Evolutionary conservation across 2,113 vertebrate species (phyloP).

Genomic region (Empidonax alnorum): DNA sequence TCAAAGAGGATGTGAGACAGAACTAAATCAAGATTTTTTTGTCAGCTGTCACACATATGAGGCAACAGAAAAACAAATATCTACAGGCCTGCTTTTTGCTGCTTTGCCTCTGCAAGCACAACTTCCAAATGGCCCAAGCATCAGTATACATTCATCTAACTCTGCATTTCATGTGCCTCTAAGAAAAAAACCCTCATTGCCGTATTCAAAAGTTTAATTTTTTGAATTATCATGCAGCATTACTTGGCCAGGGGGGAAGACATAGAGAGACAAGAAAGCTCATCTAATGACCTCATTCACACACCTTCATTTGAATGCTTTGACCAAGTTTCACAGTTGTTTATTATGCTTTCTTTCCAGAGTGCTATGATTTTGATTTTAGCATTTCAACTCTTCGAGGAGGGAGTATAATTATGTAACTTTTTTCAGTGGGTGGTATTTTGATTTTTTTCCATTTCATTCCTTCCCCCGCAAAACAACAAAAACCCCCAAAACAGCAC

Average conservation of each 20-base stretch:
- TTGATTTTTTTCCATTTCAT: neutral
- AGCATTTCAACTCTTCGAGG: neutral
- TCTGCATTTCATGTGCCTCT: neutral
- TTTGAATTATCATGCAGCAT: neutral
- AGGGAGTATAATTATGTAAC: neutral
- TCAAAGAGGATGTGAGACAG: neutral
- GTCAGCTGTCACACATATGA: neutral
- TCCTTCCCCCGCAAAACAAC: too few species aligned
- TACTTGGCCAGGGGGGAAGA: neutral
- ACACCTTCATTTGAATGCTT: neutral
- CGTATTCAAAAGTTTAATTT: neutral
- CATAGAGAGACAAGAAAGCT: neutral
- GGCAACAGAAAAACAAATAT: neutral
- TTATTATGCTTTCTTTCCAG: neutral
- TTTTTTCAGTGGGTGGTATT: neutral
- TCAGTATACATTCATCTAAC: neutral
- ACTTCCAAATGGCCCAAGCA: neutral
- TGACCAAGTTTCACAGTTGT: neutral
- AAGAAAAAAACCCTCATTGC: neutral
- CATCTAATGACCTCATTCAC: neutral
- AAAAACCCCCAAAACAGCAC: neutral
- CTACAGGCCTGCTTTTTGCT: neutral
- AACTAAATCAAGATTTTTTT: neutral
- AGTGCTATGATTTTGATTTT: neutral
- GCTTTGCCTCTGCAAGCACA: neutral